Evolutionary conservation across 2,113 vertebrate species (phyloP).

Genomic region (Saimiri boliviensis): DNA sequence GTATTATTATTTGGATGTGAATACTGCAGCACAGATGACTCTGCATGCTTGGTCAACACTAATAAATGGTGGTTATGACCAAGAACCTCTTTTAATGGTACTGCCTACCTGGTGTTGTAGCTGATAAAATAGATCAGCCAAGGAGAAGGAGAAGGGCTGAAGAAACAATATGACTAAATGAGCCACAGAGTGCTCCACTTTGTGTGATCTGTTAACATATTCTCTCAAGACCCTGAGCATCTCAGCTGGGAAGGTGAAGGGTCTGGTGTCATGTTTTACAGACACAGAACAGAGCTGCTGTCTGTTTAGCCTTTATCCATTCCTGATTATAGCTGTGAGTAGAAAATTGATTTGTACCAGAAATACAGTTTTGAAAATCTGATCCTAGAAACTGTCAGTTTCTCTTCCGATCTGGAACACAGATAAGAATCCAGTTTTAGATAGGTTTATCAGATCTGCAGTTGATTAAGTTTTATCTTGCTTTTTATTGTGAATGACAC

Average conservation of each 20-base stretch:
- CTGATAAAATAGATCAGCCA: background rate
- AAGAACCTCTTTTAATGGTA: background rate
- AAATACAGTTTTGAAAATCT: conserved; percentile 21
- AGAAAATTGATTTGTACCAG: conserved; percentile 36
- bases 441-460: background rate
- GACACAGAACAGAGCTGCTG: background rate
- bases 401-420: background rate
- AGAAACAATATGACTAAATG: background rate
- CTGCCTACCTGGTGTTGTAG: background rate
- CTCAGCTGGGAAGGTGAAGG: background rate
- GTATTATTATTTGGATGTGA: background rate
- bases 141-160: background rate
- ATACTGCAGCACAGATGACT: background rate
- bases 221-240: background rate
- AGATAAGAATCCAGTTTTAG: conserved; percentile 14
- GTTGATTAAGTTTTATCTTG: background rate
- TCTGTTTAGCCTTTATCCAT: background rate
- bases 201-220: background rate
- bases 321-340: conserved; percentile 3
- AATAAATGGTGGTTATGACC: no score
- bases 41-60: background rate
- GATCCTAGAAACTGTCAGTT: background rate
- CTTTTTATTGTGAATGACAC: background rate
- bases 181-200: background rate
- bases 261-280: background rate